A percentile compares a stretch with the other conserved stretches of the same genome.
These are phyloP conservation scores for Procambarus virginalis DNA, from an alignment of 1,140 invertebrate species.

Conservation along the genomic window DNA sequence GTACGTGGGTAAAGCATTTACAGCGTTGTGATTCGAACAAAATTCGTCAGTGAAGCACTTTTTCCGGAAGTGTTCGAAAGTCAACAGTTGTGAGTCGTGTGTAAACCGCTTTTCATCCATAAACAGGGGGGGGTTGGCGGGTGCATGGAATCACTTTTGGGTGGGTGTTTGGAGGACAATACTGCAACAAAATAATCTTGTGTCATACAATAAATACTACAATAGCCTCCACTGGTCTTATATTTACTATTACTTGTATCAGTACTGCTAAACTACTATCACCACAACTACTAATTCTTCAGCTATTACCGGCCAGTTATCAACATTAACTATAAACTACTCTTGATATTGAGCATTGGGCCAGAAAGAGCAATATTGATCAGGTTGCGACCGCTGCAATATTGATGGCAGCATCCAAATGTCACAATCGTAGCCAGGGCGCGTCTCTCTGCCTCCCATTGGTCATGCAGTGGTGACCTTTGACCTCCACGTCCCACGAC, in stretches of 20 bases:
- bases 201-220: neutral
- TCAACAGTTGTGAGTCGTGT: too few species aligned
- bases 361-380: slow-evolving; percentile 14
- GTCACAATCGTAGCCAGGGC: slow-evolving; percentile 16
- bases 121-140: too few species aligned
- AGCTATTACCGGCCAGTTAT: neutral
- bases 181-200: too few species aligned
- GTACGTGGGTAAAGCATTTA: too few species aligned
- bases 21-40: too few species aligned
- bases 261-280: neutral
- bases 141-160: too few species aligned
- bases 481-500: slow-evolving; percentile 7
- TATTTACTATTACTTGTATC: neutral
- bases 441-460: slow-evolving; percentile 9
- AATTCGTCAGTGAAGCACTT: too few species aligned
- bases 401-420: slow-evolving; percentile 42
- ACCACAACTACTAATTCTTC: neutral
- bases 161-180: too few species aligned
- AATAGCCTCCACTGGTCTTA: neutral
- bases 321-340: neutral
- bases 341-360: neutral
- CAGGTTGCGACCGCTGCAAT: slow-evolving; percentile 10
- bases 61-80: too few species aligned
- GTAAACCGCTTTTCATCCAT: too few species aligned
- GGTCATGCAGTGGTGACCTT: slow-evolving; percentile 33